Evolutionary conservation across 2,888 invertebrate species (phyloP), one percentile per base, ranked within the genome.

Genomic region (Drosophila kanekoi): DNA sequence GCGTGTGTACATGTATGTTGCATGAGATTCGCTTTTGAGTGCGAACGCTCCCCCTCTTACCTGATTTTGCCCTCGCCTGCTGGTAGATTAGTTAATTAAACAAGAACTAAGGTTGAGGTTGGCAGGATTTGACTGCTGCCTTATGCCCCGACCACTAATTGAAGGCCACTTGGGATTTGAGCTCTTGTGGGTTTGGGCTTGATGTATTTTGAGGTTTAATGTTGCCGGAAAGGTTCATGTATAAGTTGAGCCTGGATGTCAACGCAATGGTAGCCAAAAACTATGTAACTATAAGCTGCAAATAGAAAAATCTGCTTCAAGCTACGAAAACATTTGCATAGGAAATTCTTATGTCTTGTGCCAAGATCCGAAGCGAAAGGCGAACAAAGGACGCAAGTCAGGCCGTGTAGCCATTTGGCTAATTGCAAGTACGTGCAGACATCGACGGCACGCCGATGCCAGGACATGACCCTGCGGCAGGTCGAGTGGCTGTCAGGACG

Each of bases 381-480:
- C 32, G 23, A 41, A 54, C 54, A 45, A 44, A 52, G 40, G 49
- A 33, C 47, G 41, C 41, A 74, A 81, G 65, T 71, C 69, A 76
- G 65, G 33, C 54, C 57, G 62, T 61, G 72, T 49, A 59, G 78
- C 73, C 76, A 85, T 84, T 89, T 87, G 86, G 86, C 88, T 85
- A 85, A 85, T 85, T 85, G 86, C 85, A 74, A 53, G 71, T 52
- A 81, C 85, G 82, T 87, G 87, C 69, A 73, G 87, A 60, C 73
- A 66, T 48, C 16, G 51, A 35, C 44, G 43, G 33, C 58, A 66
- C 48, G 65, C 63, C 63, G 61, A 66, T 35, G 47, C 40, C 11
- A 35, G 53, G 18, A 23, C 48, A 47, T 61, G 60, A 57, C 44
- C 47, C 65, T 41, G 45, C 47, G 14, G 33, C 61, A 60, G 57